phyloP scores from a whole-genome alignment of 1,140 invertebrate species.

The Prorops nasuta region DNA sequence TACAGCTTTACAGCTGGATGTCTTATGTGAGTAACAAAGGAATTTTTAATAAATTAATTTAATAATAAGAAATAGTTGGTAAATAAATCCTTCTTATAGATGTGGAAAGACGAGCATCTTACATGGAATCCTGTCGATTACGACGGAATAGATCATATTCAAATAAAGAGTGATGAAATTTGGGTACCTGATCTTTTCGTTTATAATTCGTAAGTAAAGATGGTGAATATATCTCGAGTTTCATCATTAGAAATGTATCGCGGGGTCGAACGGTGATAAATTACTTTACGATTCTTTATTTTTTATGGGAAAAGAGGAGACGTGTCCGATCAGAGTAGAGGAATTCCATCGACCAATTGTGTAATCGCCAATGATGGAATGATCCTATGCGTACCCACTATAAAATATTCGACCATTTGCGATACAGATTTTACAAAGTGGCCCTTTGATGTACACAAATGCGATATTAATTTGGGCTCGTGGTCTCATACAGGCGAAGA shows the following conservation, averaged over 20 bases:
- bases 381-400: conserved; percentile 33
- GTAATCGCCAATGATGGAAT: conserved; percentile 26
- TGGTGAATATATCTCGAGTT: neutral
- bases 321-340: conserved; percentile 23
- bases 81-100: conserved; percentile 29
- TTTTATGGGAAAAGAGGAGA: conserved; percentile 33
- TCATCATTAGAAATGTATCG: neutral
- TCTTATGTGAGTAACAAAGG: neutral
- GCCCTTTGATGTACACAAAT: conserved; percentile 51
- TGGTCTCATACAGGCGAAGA: conserved; percentile 64
- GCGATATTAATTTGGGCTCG: conserved; percentile 43
- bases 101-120: conserved; percentile 54
- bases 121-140: conserved; percentile 53
- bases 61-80: neutral
- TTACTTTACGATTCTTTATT: conserved; percentile 1
- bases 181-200: conserved; percentile 56
- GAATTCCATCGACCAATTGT: conserved; percentile 36
- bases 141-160: conserved; percentile 41
- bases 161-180: conserved; percentile 45
- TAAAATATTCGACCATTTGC: conserved; percentile 39
- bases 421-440: conserved; percentile 41
- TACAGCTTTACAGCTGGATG: neutral
- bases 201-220: conserved; percentile 52
- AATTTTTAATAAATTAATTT: neutral
- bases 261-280: neutral